Conservation (phyloP, 2,113 vertebrate genomes). For the Myiozetetes cayanensis region DNA sequence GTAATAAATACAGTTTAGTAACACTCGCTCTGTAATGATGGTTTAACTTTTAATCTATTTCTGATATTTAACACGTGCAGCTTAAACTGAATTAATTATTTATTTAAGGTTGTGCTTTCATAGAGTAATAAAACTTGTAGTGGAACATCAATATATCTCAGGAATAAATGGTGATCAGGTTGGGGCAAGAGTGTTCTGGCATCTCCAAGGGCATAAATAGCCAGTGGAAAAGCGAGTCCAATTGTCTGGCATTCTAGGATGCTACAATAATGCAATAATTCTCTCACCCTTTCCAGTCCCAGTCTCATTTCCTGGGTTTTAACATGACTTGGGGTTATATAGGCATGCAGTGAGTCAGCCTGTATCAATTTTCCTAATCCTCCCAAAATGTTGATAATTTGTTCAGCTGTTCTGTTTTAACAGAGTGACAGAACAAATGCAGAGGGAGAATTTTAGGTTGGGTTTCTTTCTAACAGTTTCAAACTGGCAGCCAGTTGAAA, state of each 20-base stretch:
- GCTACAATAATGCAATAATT: conserved; percentile 42
- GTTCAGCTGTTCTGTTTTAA: conserved; percentile 70
- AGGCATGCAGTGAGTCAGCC: conserved; percentile 61
- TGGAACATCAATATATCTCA: neutral
- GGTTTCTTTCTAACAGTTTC: neutral
- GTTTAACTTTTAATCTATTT: neutral
- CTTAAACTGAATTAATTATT: neutral
- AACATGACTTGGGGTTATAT: conserved; percentile 7
- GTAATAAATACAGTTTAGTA: neutral
- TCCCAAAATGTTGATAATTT: conserved; percentile 66
- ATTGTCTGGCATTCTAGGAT: conserved; percentile 16
- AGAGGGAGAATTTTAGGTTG: neutral
- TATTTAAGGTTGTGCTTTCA: neutral
- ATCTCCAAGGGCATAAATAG: neutral
- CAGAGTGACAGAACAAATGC: conserved; percentile 56
- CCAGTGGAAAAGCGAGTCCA: neutral
- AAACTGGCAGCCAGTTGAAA: conserved; percentile 1
- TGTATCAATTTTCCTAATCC: conserved; percentile 69
- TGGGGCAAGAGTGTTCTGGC: neutral
- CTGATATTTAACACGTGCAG: neutral
- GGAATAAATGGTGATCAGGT: neutral
- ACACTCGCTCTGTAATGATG: neutral
- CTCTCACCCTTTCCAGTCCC: conserved; percentile 59
- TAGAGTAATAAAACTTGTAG: neutral
- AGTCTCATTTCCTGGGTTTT: conserved; percentile 61